Conservation (phyloP, 2,888 invertebrate species). For the Agapetus fuscipes region DNA sequence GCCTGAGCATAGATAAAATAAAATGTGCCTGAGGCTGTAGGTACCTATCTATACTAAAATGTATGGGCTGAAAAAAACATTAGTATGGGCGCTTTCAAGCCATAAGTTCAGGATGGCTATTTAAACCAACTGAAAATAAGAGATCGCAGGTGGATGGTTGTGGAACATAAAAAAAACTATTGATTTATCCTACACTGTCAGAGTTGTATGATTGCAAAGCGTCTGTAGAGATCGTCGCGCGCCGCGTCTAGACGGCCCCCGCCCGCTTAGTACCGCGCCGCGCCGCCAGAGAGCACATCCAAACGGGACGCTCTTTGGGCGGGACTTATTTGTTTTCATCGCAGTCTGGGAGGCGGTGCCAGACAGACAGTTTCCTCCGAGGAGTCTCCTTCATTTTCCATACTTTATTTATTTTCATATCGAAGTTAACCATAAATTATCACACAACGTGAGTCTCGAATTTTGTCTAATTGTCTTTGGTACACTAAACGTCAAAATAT, state of each 20-base stretch:
- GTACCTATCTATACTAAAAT: too few relatives aligned
- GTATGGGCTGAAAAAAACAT: too few relatives aligned
- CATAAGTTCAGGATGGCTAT: too few relatives aligned
- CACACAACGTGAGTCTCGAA: constrained; percentile 8
- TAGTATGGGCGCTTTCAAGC: too few relatives aligned
- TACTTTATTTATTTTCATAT: constrained; percentile 2
- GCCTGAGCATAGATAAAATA: too few relatives aligned
- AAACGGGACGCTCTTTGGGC: constrained; percentile 13
- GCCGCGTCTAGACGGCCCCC: constrained; percentile 18
- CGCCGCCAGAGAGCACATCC: constrained; percentile 12
- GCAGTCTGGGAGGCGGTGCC: constrained; percentile 17
- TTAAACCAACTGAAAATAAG: neutral
- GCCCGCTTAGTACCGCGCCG: constrained; percentile 4
- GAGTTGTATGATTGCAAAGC: constrained; percentile 11
- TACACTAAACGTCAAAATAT: too few relatives aligned
- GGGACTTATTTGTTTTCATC: constrained; percentile 20
- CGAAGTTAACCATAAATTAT: constrained; percentile 14
- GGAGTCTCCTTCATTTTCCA: neutral
- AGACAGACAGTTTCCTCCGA: constrained; percentile 7
- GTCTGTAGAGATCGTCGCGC: constrained; percentile 15
- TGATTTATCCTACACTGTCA: constrained; percentile 7
- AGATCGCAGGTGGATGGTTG: constrained; percentile 2
- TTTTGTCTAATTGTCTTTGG: constrained; percentile 14
- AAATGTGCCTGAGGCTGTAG: too few relatives aligned
- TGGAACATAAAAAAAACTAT: constrained; percentile 6